Evolutionary conservation across 2,113 vertebrate genomes (phyloP).

Genomic region (Oncorhynchus tshawytscha): DNA sequence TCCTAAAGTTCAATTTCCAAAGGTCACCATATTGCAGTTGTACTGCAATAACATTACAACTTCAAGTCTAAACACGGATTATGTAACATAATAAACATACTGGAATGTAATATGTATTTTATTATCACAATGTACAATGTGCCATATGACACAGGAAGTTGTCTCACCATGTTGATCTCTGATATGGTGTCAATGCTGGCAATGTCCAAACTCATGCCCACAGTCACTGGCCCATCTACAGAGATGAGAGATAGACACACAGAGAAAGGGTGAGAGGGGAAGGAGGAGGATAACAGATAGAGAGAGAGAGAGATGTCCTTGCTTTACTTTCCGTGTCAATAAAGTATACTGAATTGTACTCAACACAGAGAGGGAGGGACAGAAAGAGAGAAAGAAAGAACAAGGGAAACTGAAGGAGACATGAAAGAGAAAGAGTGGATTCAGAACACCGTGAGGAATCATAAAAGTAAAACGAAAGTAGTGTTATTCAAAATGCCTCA

Average conservation of each 20-base stretch:
- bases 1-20: constrained; percentile 64
- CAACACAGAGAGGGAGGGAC: too few relatives aligned
- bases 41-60: not conserved
- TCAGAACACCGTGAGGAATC: not conserved
- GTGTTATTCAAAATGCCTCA: constrained; percentile 11
- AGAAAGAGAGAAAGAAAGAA: not conserved
- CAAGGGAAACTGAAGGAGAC: not conserved
- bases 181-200: constrained; percentile 93
- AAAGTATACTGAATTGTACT: too few relatives aligned
- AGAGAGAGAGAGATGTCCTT: not conserved
- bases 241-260: not conserved
- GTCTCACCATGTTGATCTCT: constrained; percentile 90
- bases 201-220: constrained; percentile 91
- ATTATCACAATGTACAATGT: not conserved
- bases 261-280: not conserved
- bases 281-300: not conserved
- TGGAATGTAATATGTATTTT: too few relatives aligned
- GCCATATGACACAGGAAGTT: not conserved
- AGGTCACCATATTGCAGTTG: constrained; percentile 31
- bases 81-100: too few relatives aligned
- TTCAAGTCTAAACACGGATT: too few relatives aligned
- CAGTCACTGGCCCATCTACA: constrained; percentile 85
- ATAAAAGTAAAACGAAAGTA: constrained; percentile 2
- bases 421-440: not conserved
- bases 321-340: too few relatives aligned